phyloP scores from a whole-genome alignment of 2,797 vertebrate genomes.

The Bovichtus variegatus region DNA sequence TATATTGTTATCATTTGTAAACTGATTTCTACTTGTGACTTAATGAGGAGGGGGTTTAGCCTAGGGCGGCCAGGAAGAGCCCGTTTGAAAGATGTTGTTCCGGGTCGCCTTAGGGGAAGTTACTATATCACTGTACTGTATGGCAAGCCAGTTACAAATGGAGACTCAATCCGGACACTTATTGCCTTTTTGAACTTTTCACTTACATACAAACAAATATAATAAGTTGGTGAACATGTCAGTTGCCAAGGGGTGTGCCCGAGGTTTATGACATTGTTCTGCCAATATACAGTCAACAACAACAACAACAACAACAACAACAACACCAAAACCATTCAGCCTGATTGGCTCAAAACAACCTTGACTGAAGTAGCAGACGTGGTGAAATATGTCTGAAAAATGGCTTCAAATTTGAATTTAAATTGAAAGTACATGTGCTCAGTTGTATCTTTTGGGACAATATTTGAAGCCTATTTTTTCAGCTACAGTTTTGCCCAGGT shows the following conservation, averaged over 20 bases:
- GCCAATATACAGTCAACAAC: constrained; percentile 68
- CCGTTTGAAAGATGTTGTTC: constrained; percentile 65
- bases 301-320: constrained; percentile 60
- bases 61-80: constrained; percentile 76
- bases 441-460: constrained; percentile 13
- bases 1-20: constrained; percentile 88
- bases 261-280: constrained; percentile 62
- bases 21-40: constrained; percentile 88
- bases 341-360: constrained; percentile 77
- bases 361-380: constrained; percentile 74
- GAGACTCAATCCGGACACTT: constrained; percentile 86
- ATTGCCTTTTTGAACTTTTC: constrained; percentile 83
- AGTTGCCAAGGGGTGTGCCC: constrained; percentile 42
- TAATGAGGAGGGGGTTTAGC: constrained; percentile 80
- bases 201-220: constrained; percentile 70
- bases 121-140: constrained; percentile 91
- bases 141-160: constrained; percentile 87
- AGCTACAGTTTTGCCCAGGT: constrained; percentile 57
- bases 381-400: constrained; percentile 59
- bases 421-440: constrained; percentile 15
- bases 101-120: constrained; percentile 79
- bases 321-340: constrained; percentile 68
- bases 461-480: constrained; percentile 57
- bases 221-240: constrained; percentile 66
- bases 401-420: constrained; percentile 41